Conservation (phyloP, 1,140 invertebrate species). For the Pantala flavescens region DNA sequence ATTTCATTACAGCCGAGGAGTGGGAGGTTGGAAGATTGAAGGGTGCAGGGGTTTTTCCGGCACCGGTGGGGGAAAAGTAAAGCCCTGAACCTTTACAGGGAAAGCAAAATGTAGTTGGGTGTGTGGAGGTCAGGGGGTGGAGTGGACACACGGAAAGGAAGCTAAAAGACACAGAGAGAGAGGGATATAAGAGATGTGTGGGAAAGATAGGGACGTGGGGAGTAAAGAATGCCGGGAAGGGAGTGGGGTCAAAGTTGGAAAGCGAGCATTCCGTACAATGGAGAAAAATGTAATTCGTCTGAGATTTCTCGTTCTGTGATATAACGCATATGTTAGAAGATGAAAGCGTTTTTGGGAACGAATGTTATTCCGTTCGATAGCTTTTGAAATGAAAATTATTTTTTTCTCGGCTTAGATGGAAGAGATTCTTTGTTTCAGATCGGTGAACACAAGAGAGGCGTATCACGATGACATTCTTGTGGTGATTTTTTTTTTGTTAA, state of each 20-base stretch:
- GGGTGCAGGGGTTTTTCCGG: not conserved
- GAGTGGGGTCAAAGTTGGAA: slow-evolving; percentile 8
- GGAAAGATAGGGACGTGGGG: not conserved
- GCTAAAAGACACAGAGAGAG: not conserved
- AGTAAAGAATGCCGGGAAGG: not conserved
- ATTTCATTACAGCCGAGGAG: slow-evolving; percentile 8
- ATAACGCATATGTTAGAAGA: not conserved
- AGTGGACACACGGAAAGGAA: not conserved
- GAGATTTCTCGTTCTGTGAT: not conserved
- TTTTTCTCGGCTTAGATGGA: too few relatives aligned
- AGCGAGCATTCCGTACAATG: not conserved
- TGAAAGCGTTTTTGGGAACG: not conserved
- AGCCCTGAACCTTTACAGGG: not conserved
- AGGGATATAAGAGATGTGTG: not conserved
- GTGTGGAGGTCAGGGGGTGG: not conserved
- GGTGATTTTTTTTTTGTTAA: too few relatives aligned
- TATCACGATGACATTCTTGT: too few relatives aligned
- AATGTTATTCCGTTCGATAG: slow-evolving; percentile 1
- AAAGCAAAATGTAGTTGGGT: not conserved
- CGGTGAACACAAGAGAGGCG: too few relatives aligned
- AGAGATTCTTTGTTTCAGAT: too few relatives aligned
- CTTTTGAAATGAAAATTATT: not conserved
- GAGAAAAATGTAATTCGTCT: slow-evolving; percentile 10
- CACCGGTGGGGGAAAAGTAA: not conserved
- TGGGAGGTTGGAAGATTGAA: not conserved